Evolutionary conservation across 1,140 invertebrate species (phyloP), one percentile per base, ranked within the genome.

Genomic region (Pectinophora gossypiella): DNA sequence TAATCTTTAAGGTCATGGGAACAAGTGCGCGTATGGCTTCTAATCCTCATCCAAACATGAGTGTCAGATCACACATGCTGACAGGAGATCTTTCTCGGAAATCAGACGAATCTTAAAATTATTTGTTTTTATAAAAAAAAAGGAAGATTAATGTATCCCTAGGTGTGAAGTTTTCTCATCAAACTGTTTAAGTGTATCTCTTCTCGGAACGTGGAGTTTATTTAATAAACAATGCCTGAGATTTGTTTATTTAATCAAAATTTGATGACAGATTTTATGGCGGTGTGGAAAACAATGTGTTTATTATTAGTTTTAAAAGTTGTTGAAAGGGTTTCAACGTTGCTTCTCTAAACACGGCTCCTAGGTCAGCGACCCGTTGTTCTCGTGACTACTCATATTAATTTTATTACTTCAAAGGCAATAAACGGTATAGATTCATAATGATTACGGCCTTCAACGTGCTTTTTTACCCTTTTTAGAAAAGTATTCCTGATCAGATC

Each of bases 161-260:
- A 80, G 70, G 75, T 76, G 79, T 79, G 75, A 83, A 79, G 58
- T 75, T 63, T 66, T 64, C 53, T 59, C 53, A 58, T 61, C 61
- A 61, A 45, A 52, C 35, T 42, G 19, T 16, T 51, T 51, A 43
- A 61, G 53, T 56, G 61, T 9, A 36, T 18, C 35, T 40, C 4
- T 56, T 56, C 54, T 50, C 12, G 48, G 54, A 56, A 56, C 7
- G 15, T 16, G 16, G n/a, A 12, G 27, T n/a, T 32, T 32, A 32
- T 32, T 32, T 32, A 32, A 9, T 32, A 12, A 32, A 32, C 27
- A 32, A n/a, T 32, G 9, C n/a, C n/a, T 32, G 9, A 7, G 27
- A 32, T 12, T 7, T 32, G 27, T 32, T 32, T 32, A 32, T 32
- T 3, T 32, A 32, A 32, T 32, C 9, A 32, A 32, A n/a, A 32